These are phyloP conservation scores for Sitodiplosis mosellana DNA, from an alignment of 1,140 invertebrate species.

Conservation along the genomic window DNA sequence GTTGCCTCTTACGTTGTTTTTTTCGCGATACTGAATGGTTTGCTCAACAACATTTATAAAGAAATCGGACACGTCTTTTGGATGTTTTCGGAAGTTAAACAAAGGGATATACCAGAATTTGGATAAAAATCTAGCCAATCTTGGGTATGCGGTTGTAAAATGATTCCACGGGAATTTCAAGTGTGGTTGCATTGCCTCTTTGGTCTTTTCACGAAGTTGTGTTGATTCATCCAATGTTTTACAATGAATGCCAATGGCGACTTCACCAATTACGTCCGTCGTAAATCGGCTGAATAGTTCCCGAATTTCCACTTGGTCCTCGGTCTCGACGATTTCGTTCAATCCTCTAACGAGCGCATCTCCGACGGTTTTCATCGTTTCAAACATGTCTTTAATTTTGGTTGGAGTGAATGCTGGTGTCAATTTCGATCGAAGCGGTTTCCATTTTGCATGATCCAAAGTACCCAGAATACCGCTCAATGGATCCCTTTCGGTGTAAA, in stretches of 20 bases:
- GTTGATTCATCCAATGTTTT: slow-evolving; percentile 23
- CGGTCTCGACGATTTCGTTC: background rate
- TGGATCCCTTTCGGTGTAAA: slow-evolving; percentile 29
- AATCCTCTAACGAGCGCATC: slow-evolving; percentile 2
- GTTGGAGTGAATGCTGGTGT: slow-evolving; percentile 32
- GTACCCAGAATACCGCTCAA: slow-evolving; percentile 29
- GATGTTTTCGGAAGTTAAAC: slow-evolving; percentile 5
- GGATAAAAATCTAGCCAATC: slow-evolving; percentile 5
- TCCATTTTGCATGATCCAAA: slow-evolving; percentile 31
- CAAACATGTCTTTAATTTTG: slow-evolving; percentile 30
- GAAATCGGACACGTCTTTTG: slow-evolving; percentile 19
- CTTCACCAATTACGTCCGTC: slow-evolving; percentile 19
- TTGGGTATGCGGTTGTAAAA: background rate
- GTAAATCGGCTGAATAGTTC: slow-evolving; percentile 23
- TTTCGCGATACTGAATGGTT: slow-evolving; percentile 22
- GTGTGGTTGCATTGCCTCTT: background rate
- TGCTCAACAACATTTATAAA: slow-evolving; percentile 20
- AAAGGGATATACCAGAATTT: too few species aligned
- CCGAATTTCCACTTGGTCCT: slow-evolving; percentile 9
- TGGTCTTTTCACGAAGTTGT: background rate
- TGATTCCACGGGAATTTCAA: too few species aligned
- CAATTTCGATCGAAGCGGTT: slow-evolving; percentile 26
- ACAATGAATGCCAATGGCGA: slow-evolving; percentile 28
- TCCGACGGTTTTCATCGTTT: slow-evolving; percentile 2
- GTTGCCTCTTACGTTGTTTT: slow-evolving; percentile 18